These are phyloP conservation scores for Triplophysa siluroides DNA, from an alignment of 2,113 vertebrate species.

Conservation along the genomic window DNA sequence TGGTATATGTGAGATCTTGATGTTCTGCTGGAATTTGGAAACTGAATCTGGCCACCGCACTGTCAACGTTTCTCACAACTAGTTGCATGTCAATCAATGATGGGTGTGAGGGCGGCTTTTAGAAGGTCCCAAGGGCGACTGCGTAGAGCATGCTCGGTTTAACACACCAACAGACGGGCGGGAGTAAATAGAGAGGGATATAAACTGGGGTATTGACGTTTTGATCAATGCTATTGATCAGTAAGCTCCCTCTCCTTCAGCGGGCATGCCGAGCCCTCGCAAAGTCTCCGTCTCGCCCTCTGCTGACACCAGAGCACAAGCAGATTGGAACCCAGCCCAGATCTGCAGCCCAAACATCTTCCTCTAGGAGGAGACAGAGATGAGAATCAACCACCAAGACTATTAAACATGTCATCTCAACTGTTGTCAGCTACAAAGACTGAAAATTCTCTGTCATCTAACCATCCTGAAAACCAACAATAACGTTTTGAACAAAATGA, in stretches of 20 bases:
- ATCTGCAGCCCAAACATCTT: slow-evolving; percentile 61
- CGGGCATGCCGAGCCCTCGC: slow-evolving; percentile 53
- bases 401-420: background rate
- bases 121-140: slow-evolving; percentile 71
- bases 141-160: slow-evolving; percentile 73
- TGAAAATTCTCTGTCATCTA: background rate
- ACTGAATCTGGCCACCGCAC: slow-evolving; percentile 64
- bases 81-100: slow-evolving; percentile 78
- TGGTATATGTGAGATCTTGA: slow-evolving; percentile 9
- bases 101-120: slow-evolving; percentile 67
- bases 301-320: slow-evolving; percentile 56
- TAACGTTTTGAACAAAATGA: background rate
- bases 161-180: slow-evolving; percentile 67
- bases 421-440: background rate
- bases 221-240: slow-evolving; percentile 80
- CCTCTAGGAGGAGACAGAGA: slow-evolving; percentile 78
- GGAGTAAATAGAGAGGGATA: slow-evolving; percentile 76
- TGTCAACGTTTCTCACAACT: slow-evolving; percentile 71
- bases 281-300: slow-evolving; percentile 53
- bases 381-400: slow-evolving; percentile 28
- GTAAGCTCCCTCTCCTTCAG: slow-evolving; percentile 59
- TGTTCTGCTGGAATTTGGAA: slow-evolving; percentile 64
- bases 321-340: slow-evolving; percentile 58
- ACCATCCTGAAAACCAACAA: background rate
- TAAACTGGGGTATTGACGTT: slow-evolving; percentile 70